Evolutionary conservation across 2,888 invertebrate genomes (phyloP).

Genomic region (Stenotaenia linearis): DNA sequence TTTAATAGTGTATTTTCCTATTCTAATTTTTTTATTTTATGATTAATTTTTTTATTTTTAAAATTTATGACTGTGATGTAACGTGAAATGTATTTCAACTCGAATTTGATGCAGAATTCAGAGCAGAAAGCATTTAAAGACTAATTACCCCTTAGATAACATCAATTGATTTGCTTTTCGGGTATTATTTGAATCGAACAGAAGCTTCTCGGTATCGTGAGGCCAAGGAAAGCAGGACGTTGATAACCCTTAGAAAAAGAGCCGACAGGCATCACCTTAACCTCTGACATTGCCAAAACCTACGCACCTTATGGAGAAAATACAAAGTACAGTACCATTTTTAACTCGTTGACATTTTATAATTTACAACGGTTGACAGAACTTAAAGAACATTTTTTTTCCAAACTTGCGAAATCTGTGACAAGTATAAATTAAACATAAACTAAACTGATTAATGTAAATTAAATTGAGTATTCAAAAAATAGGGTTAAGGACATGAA

Average conservation of each 20-base stretch:
- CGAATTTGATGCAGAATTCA: not conserved
- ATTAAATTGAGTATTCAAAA: not conserved
- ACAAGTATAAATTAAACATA: no score
- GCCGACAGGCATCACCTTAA: not conserved
- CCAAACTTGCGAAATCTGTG: no score
- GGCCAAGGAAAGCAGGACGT: not conserved
- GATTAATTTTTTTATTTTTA: not conserved
- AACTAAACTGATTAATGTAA: no score
- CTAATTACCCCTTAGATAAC: no score
- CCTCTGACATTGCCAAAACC: not conserved
- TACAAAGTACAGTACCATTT: not conserved
- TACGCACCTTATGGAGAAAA: not conserved
- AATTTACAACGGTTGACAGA: no score
- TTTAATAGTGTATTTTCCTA: no score
- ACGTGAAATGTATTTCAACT: not conserved
- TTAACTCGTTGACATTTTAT: not conserved
- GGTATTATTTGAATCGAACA: not conserved
- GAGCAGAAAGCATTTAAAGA: no score
- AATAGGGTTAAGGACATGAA: not conserved
- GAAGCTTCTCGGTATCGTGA: not conserved
- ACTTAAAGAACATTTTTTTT: no score
- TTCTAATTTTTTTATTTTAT: no score
- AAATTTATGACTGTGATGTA: not conserved
- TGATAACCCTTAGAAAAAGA: not conserved
- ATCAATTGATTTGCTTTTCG: no score